Evolutionary conservation across 1,140 invertebrate species (phyloP).

Genomic region (Pseudoatta argentina): DNA sequence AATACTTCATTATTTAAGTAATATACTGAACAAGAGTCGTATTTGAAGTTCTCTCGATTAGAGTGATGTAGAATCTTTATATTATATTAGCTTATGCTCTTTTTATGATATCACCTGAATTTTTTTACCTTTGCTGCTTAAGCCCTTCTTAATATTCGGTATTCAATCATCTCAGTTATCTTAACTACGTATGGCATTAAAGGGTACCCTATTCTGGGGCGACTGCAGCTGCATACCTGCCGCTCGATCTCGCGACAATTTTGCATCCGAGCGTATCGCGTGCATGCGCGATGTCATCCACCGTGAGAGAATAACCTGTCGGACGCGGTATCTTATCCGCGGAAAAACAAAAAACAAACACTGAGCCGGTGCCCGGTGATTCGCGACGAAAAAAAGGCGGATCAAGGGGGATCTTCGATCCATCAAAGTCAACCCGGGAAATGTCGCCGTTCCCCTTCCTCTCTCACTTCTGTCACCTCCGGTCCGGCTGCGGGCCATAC

Average conservation of each 20-base stretch:
- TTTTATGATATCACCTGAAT: background rate
- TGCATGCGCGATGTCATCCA: slow-evolving; percentile 64
- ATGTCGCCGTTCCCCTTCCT: slow-evolving; percentile 58
- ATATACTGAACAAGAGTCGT: background rate
- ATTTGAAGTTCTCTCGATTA: background rate
- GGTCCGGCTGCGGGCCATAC: slow-evolving; percentile 2
- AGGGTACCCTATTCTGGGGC: slow-evolving; percentile 29
- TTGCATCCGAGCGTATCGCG: slow-evolving; percentile 49
- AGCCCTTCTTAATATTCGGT: slow-evolving; percentile 1
- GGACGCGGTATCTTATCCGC: slow-evolving; percentile 72
- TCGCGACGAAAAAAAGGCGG: slow-evolving; percentile 64
- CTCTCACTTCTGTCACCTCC: slow-evolving; percentile 41
- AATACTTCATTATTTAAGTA: background rate
- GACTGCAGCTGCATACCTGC: slow-evolving; percentile 63
- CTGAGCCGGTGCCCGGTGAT: slow-evolving; percentile 48
- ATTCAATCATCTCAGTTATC: slow-evolving; percentile 29
- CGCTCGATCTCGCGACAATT: slow-evolving; percentile 46
- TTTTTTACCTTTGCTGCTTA: background rate
- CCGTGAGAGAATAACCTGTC: slow-evolving; percentile 80
- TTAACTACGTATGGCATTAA: background rate
- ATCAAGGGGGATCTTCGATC: slow-evolving; percentile 75
- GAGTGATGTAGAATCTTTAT: background rate
- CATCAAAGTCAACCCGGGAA: slow-evolving; percentile 77
- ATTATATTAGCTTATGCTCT: slow-evolving; percentile 2
- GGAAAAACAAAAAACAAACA: slow-evolving; percentile 76